These are phyloP conservation scores for Machaerirhynchus nigripectus DNA, from an alignment of 2,113 vertebrate genomes.

Conservation along the genomic window DNA sequence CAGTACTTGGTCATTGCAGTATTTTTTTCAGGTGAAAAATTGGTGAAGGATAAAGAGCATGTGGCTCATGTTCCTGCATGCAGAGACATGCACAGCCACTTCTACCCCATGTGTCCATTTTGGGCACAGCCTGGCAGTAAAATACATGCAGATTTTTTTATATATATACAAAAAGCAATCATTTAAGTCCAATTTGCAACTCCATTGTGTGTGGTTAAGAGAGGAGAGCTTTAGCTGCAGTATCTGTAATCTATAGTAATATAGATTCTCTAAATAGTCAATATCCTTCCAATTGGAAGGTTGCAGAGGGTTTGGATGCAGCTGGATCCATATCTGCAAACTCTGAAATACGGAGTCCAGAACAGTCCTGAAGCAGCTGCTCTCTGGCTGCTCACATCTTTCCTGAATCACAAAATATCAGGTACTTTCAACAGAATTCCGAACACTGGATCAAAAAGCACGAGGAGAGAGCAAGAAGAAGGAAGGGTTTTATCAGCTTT, in stretches of 20 bases:
- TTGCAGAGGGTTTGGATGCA: background rate
- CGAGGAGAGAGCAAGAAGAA: background rate
- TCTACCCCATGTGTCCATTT: background rate
- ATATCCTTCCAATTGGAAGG: background rate
- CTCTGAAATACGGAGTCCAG: background rate
- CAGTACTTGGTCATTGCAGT: background rate
- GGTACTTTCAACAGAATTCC: background rate
- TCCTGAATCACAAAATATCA: background rate
- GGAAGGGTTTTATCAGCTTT: background rate
- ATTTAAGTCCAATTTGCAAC: background rate
- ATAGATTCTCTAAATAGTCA: background rate
- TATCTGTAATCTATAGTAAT: background rate
- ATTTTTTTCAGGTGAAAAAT: background rate
- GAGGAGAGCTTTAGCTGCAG: background rate
- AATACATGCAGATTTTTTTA: background rate
- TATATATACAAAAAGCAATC: background rate
- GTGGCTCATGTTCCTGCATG: background rate
- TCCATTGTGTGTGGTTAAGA: background rate
- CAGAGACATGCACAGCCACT: background rate
- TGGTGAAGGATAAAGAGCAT: background rate
- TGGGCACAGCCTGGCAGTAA: background rate
- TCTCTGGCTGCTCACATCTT: background rate
- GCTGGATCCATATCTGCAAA: background rate
- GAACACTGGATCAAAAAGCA: background rate
- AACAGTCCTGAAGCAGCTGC: background rate